These are phyloP conservation scores for Acrobeloides nanus DNA, from an alignment of 2,888 invertebrate species.

Conservation along the genomic window DNA sequence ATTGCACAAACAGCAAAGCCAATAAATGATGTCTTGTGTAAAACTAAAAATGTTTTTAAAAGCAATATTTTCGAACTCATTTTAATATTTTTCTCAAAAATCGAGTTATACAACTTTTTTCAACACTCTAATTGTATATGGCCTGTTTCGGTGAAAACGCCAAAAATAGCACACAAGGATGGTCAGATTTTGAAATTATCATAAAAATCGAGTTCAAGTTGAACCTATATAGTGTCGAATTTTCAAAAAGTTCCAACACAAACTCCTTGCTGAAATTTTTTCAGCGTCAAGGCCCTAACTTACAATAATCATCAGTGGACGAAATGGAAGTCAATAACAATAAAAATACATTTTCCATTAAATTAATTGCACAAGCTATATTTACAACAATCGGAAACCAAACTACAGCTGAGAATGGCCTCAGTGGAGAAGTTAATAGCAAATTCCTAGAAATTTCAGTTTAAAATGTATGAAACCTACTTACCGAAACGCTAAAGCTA, in stretches of 20 bases:
- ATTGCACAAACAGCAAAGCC: slow-evolving; percentile 40
- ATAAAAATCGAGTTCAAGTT: no score
- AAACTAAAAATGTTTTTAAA: slow-evolving; percentile 28
- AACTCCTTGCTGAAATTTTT: no score
- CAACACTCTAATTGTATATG: no score
- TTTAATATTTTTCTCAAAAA: no score
- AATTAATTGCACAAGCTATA: slow-evolving; percentile 64
- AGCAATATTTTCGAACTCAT: background rate
- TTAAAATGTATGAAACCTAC: slow-evolving; percentile 1
- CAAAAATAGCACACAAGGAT: no score
- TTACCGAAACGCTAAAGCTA: slow-evolving; percentile 67
- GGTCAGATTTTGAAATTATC: background rate
- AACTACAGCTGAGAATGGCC: slow-evolving; percentile 21
- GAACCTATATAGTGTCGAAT: no score
- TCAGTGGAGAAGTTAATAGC: slow-evolving; percentile 40
- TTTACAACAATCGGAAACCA: slow-evolving; percentile 22
- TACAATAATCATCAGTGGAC: slow-evolving; percentile 79
- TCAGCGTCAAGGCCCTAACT: no score
- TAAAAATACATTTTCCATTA: slow-evolving; percentile 77
- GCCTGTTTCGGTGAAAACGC: no score
- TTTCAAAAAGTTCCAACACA: no score
- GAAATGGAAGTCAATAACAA: slow-evolving; percentile 84
- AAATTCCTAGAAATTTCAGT: slow-evolving; percentile 58
- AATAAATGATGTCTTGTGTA: slow-evolving; percentile 41
- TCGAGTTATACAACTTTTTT: no score